Evolutionary conservation across 37 sponge, comb jelly and placozoan species (phyloP).

Genomic region (Beroe forskalii): DNA sequence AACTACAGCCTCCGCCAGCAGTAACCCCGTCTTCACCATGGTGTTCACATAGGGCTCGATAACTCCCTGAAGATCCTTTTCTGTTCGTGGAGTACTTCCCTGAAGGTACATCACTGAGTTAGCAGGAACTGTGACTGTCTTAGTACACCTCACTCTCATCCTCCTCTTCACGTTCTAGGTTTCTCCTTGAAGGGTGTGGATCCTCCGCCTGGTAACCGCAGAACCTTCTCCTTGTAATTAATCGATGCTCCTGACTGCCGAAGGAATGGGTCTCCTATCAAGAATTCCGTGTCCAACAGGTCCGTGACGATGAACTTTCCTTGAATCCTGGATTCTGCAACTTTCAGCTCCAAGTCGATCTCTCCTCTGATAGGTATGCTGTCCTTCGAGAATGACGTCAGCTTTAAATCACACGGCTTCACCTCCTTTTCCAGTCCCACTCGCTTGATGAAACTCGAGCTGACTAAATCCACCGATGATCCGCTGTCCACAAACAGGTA

Average conservation of each 20-base stretch:
- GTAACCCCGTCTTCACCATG: background rate
- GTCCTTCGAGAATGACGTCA: background rate
- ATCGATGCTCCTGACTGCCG: background rate
- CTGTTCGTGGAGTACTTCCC: background rate
- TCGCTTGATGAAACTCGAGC: background rate
- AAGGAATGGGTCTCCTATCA: background rate
- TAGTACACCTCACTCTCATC: background rate
- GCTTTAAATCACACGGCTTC: background rate
- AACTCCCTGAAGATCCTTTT: background rate
- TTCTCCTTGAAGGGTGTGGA: background rate
- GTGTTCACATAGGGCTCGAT: background rate
- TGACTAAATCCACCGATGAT: background rate
- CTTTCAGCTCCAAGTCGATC: background rate
- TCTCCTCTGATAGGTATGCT: background rate
- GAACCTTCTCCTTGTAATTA: background rate
- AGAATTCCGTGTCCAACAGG: background rate
- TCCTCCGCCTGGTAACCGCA: background rate
- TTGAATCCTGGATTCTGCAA: background rate
- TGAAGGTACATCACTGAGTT: background rate
- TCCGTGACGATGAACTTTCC: background rate
- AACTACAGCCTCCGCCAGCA: background rate
- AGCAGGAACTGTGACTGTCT: background rate
- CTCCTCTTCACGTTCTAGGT: background rate
- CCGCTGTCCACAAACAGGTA: slow-evolving; percentile 10
- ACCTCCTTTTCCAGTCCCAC: background rate